These are phyloP conservation scores for Melitaea athalia DNA, from an alignment of 2,888 invertebrate genomes.

Conservation along the genomic window DNA sequence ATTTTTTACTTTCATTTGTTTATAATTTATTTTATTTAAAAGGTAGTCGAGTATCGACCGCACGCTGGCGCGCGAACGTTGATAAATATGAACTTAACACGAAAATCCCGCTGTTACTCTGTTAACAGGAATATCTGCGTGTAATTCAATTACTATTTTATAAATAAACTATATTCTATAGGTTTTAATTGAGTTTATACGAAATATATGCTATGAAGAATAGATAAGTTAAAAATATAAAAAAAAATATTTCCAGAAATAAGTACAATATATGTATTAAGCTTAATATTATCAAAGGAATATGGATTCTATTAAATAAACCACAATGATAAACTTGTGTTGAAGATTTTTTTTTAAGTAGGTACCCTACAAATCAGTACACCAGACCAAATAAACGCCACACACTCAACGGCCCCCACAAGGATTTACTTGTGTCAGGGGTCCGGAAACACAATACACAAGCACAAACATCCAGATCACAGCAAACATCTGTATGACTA, in stretches of 20 bases:
- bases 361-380: too few species aligned
- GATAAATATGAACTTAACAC: slow-evolving; percentile 46
- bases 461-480: too few species aligned
- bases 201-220: neutral
- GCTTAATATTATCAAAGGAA: too few species aligned
- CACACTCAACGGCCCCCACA: too few species aligned
- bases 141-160: slow-evolving; percentile 41
- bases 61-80: slow-evolving; percentile 39
- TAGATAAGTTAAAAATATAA: neutral
- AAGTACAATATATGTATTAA: neutral
- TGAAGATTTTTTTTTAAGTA: too few species aligned
- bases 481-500: too few species aligned
- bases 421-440: too few species aligned
- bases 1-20: slow-evolving; percentile 24
- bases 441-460: too few species aligned
- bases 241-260: neutral
- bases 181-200: slow-evolving; percentile 16
- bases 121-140: slow-evolving; percentile 39
- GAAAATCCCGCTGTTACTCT: slow-evolving; percentile 37
- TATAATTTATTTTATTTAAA: slow-evolving; percentile 35
- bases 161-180: slow-evolving; percentile 4
- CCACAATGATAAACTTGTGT: too few species aligned
- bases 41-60: slow-evolving; percentile 38
- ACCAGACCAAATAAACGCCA: too few species aligned
- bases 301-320: too few species aligned